phyloP scores from a whole-genome alignment of 2,797 vertebrate species.

The Tapirus indicus region DNA sequence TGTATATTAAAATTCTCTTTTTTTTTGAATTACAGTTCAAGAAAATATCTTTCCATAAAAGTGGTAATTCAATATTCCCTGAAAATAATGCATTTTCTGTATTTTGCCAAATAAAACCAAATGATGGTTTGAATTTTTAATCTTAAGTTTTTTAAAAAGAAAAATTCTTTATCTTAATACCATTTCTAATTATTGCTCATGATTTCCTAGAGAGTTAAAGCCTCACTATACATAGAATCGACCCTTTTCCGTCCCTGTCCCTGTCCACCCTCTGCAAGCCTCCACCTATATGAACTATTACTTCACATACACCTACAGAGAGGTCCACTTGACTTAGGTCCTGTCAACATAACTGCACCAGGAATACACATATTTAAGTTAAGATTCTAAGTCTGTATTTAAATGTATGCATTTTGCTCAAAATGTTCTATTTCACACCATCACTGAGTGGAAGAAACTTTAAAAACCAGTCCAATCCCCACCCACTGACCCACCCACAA shows the following conservation, averaged over 20 bases:
- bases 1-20: neutral
- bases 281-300: neutral
- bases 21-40: neutral
- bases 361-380: conserved; percentile 1
- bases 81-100: neutral
- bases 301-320: neutral
- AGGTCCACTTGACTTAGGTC: neutral
- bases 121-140: neutral
- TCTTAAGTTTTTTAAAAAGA: neutral
- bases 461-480: neutral
- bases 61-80: neutral
- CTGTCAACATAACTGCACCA: neutral
- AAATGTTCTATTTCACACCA: neutral
- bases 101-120: conserved; percentile 21
- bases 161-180: neutral
- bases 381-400: neutral
- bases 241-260: neutral
- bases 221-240: neutral
- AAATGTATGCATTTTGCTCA: neutral
- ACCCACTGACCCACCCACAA: neutral
- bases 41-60: neutral
- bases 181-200: neutral
- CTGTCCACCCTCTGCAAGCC: neutral
- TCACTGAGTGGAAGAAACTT: neutral
- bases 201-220: neutral